Conservation (phyloP, 2,888 invertebrate species). For the Chalcis sispes region DNA sequence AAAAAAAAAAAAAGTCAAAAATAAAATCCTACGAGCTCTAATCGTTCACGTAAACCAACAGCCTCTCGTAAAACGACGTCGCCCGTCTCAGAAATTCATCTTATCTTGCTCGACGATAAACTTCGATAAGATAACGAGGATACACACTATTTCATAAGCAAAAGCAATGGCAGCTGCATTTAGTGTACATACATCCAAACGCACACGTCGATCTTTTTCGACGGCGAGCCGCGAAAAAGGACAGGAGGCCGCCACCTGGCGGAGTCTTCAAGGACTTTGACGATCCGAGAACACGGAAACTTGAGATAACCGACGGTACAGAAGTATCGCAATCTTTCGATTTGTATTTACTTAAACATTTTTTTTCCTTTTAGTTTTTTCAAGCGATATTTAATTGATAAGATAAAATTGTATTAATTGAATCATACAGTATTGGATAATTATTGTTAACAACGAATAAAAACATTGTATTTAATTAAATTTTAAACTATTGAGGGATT, state of each 20-base stretch:
- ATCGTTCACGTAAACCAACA: not conserved
- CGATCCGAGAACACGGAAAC: not conserved
- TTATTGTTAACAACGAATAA: too few relatives aligned
- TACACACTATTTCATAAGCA: not conserved
- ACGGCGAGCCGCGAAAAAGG: conserved; percentile 54
- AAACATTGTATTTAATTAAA: not conserved
- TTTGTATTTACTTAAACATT: too few relatives aligned
- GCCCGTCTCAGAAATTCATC: not conserved
- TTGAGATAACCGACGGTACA: not conserved
- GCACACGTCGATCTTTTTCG: too few relatives aligned
- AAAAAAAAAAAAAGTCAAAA: not conserved
- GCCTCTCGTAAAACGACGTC: not conserved
- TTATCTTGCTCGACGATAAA: not conserved
- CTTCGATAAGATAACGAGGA: conserved; percentile 19
- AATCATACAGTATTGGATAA: too few relatives aligned
- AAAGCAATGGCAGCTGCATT: not conserved
- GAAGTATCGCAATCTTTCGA: not conserved
- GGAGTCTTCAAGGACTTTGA: conserved; percentile 67
- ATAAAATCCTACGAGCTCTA: not conserved
- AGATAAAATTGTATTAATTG: too few relatives aligned
- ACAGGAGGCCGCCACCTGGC: conserved; percentile 71
- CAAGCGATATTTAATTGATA: too few relatives aligned
- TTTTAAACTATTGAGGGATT: too few relatives aligned
- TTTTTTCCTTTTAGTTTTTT: too few relatives aligned
- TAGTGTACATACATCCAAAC: too few relatives aligned